These are phyloP conservation scores for Agonopterix alstromeriana DNA, from an alignment of 2,888 invertebrate species.

Conservation along the genomic window DNA sequence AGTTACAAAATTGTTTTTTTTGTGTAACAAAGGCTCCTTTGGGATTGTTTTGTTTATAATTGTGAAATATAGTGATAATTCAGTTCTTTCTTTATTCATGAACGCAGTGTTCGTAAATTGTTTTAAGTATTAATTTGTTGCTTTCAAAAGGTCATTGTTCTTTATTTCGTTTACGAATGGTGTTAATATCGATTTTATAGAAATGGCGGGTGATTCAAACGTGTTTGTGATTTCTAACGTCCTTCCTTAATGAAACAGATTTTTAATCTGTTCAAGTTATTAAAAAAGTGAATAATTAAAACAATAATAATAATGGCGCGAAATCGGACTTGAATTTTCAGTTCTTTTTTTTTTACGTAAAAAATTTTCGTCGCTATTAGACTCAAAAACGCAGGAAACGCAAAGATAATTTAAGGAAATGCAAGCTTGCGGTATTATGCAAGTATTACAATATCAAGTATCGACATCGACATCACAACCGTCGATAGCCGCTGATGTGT, in stretches of 20 bases:
- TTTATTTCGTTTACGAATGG: conserved; percentile 21
- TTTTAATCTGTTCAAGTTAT: too few species aligned
- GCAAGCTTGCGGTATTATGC: conserved; percentile 80
- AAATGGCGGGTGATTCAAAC: conserved; percentile 55
- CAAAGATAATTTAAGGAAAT: conserved; percentile 36
- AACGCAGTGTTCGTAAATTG: too few species aligned
- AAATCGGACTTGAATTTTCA: not conserved
- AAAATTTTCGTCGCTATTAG: not conserved
- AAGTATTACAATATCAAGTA: conserved; percentile 80
- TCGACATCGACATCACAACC: conserved; percentile 68
- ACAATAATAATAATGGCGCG: not conserved
- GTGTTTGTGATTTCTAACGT: conserved; percentile 7
- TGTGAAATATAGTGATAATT: too few species aligned
- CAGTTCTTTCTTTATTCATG: too few species aligned
- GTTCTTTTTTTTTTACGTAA: not conserved
- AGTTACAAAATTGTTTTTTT: too few species aligned
- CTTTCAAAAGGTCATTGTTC: conserved; percentile 51
- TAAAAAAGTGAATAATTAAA: not conserved
- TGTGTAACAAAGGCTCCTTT: too few species aligned
- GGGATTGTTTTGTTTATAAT: too few species aligned
- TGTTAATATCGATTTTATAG: conserved; percentile 59
- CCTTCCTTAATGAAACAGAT: too few species aligned
- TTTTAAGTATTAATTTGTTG: not conserved
- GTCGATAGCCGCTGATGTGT: conserved; percentile 58
- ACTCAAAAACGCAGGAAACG: not conserved